Base-by-base conservation (phyloP, 2,888 invertebrate species). In the Chesias legatella region DNA sequence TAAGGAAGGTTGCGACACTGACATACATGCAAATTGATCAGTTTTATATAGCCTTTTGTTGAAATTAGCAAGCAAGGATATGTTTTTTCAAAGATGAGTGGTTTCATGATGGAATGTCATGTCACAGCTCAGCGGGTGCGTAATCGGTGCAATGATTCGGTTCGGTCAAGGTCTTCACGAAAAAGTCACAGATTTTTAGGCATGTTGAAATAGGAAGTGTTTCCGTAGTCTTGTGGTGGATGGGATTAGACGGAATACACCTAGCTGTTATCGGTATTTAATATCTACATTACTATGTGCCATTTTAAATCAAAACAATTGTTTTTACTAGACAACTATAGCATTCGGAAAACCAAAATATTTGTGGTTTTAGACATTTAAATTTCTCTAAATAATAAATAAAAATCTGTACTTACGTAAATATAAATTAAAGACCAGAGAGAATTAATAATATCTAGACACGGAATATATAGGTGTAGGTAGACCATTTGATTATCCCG, bases 1-100 rank as follows among this genome's bases (percentile, higher is more conserved):
- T 51, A 73, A 79, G 79, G 67, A 79, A 72, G 84, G 79, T 85
- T 84, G 67, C 80, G 88, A 82, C 88, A 88, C 84, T 88, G 88
- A 88, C 88, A 86, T 78, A 85, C 84, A 86, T 88, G 79, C 48
- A 53, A 50, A 55, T 39, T 34, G 63, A 56, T 63, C 61, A 56
- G 66, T 71, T 81, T 81, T 76, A 65, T 84, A 86, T 82, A 86
- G 80, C 71, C 69, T 77, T 69, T 75, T 59, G 57, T 63, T 55
- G 48, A 63, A 69, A 63, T 72, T 55, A 54, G 55, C 63, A 68
- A 60, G 67, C 81, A 85, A 85, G 82, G 82, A 73, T 79, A 30
- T 58, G 42, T 65, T 60, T 65, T 79, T 79, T 79, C 33, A 47
- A 38, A 58, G 72, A 79, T 73, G 70, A 68, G 65, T 60, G 51